Evolutionary conservation across 2,797 vertebrate species (phyloP).

Genomic region (Anguilla megastoma): DNA sequence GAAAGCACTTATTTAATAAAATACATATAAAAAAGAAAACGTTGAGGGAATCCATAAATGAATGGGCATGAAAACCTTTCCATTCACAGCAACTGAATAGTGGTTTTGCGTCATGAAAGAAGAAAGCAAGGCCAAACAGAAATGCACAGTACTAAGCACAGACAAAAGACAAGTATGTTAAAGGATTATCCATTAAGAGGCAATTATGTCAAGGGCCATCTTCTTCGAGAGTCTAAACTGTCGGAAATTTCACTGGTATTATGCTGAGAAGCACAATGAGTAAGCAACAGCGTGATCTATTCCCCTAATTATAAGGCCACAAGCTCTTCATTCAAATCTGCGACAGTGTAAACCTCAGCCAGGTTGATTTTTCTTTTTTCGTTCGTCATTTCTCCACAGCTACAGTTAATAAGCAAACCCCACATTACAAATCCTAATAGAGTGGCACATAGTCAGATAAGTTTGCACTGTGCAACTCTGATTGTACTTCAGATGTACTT

Average conservation of each 20-base stretch:
- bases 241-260: neutral
- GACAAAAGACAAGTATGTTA: neutral
- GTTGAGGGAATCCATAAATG: slow-evolving; percentile 39
- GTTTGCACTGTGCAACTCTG: neutral
- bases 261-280: neutral
- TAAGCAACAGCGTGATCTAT: neutral
- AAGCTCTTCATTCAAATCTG: neutral
- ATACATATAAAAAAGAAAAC: slow-evolving; percentile 45
- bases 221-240: neutral
- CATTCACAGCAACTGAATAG: slow-evolving; percentile 28
- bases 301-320: neutral
- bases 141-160: neutral
- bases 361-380: neutral
- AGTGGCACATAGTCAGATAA: neutral
- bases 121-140: slow-evolving; percentile 16
- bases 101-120: slow-evolving; percentile 30
- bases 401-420: neutral
- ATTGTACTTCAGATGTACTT: neutral
- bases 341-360: neutral
- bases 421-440: neutral
- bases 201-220: neutral
- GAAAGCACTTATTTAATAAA: slow-evolving; percentile 42
- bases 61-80: slow-evolving; percentile 40
- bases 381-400: neutral
- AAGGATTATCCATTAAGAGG: neutral